Evolutionary conservation across 2,113 vertebrate species (phyloP), one percentile per base, ranked within the genome.

Genomic region (Stictonetta naevosa): DNA sequence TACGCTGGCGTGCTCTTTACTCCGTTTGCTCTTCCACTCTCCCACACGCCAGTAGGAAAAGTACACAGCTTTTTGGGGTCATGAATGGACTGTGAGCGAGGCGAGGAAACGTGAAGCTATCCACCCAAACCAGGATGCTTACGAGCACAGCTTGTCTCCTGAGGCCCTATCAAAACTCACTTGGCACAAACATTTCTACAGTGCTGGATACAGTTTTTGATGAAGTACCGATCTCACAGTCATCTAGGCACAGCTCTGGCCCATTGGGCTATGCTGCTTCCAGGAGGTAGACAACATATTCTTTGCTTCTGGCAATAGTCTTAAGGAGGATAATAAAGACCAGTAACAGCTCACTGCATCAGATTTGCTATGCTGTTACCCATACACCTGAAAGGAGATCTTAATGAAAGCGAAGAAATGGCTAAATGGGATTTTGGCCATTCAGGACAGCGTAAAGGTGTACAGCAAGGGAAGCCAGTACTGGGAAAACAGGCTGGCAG

Each of bases 31-130:
- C n/a, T n/a, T n/a, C n/a, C n/a, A n/a, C n/a, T n/a, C n/a, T n/a
- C n/a, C n/a, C n/a, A n/a, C n/a, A n/a, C 38, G 13, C 40, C 40
- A 7, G 60, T 2, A 25, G 0, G 6, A 25, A 2, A 34, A 83
- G 75, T 0, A 6, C 55, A 12, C 34, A 10, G 1, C 56, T n/a
- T 66, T 46, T 31, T 19, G 58, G 31, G 31, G 55, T 5, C 13
- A 6, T 0, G 16, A 28, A 33, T 6, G n/a, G 6, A 4, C n/a
- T 26, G 4, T 3, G 31, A 79, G 18, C 1, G 1, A 59, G 6
- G 33, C 31, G 10, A 56, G 58, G 4, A 62, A 73, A 73, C 0
- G 1, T 1, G 1, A 4, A n/a, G 36, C 19, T 64, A 40, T 10
- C 60, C 53, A 68, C 20, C 22, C 53, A 62, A 8, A 18, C 6